These are phyloP conservation scores for Poicephalus gulielmi DNA, from an alignment of 2,113 vertebrate genomes.

Conservation along the genomic window DNA sequence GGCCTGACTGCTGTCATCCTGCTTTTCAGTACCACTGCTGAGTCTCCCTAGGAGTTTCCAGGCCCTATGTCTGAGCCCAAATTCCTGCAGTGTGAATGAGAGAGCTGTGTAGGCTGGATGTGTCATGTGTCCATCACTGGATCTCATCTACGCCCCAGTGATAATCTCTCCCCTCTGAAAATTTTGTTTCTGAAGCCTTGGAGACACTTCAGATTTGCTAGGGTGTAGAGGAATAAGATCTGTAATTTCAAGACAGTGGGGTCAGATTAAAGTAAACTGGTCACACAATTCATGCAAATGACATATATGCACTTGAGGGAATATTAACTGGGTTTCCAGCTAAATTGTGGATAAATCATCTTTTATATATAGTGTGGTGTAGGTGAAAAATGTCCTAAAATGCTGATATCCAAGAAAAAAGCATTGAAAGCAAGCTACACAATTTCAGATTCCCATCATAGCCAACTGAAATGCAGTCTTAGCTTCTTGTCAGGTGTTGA, in stretches of 20 bases:
- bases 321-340: neutral
- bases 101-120: neutral
- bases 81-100: neutral
- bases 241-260: neutral
- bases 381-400: neutral
- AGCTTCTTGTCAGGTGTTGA: neutral
- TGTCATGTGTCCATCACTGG: neutral
- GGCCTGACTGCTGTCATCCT: neutral
- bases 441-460: neutral
- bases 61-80: neutral
- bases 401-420: neutral
- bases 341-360: neutral
- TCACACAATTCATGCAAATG: neutral
- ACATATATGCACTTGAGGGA: neutral
- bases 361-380: neutral
- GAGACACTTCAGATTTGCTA: neutral
- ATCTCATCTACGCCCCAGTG: neutral
- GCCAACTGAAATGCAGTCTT: constrained; percentile 23
- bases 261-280: neutral
- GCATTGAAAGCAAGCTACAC: neutral
- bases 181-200: neutral
- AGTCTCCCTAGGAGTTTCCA: neutral
- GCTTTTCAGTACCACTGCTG: neutral
- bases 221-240: neutral
- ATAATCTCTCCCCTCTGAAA: neutral